These are phyloP conservation scores for Cabera pusaria DNA, from an alignment of 2,888 invertebrate species.

Conservation along the genomic window DNA sequence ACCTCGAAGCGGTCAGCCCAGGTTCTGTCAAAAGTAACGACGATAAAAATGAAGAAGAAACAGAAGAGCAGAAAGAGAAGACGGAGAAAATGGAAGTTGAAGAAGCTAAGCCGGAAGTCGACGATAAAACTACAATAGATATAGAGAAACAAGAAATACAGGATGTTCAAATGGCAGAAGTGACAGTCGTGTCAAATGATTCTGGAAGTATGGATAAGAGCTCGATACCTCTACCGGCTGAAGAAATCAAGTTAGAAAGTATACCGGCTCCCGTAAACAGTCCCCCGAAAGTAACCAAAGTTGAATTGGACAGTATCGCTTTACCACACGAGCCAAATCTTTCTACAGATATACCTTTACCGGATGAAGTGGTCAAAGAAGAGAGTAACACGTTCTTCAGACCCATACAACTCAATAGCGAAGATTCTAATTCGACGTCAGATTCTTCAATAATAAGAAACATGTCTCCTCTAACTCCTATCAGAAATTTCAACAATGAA, in stretches of 20 bases:
- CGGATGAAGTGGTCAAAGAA: slow-evolving; percentile 48
- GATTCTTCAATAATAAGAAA: slow-evolving; percentile 70
- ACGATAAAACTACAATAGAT: slow-evolving; percentile 29
- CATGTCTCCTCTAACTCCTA: slow-evolving; percentile 76
- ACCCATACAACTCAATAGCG: slow-evolving; percentile 53
- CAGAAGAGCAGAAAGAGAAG: slow-evolving; percentile 39
- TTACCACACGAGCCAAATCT: slow-evolving; percentile 55
- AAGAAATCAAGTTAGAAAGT: slow-evolving; percentile 63
- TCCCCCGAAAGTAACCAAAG: slow-evolving; percentile 72
- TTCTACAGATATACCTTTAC: slow-evolving; percentile 54
- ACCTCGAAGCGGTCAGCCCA: slow-evolving; percentile 92
- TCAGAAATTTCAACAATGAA: slow-evolving; percentile 74
- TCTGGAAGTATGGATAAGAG: slow-evolving; percentile 52
- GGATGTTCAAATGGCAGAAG: slow-evolving; percentile 70
- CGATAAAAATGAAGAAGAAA: slow-evolving; percentile 55
- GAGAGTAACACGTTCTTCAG: slow-evolving; percentile 61
- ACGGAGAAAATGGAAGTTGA: slow-evolving; percentile 49
- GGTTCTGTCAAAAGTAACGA: slow-evolving; percentile 87
- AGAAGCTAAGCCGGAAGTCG: slow-evolving; percentile 36
- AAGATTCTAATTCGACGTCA: slow-evolving; percentile 69
- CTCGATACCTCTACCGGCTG: slow-evolving; percentile 54
- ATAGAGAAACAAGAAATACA: slow-evolving; percentile 2
- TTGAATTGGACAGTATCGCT: slow-evolving; percentile 62
- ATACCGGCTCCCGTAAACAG: slow-evolving; percentile 24
- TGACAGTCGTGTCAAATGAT: slow-evolving; percentile 54